These are phyloP conservation scores for Ephialtes manifestator DNA, from an alignment of 2,888 invertebrate species.

Conservation along the genomic window DNA sequence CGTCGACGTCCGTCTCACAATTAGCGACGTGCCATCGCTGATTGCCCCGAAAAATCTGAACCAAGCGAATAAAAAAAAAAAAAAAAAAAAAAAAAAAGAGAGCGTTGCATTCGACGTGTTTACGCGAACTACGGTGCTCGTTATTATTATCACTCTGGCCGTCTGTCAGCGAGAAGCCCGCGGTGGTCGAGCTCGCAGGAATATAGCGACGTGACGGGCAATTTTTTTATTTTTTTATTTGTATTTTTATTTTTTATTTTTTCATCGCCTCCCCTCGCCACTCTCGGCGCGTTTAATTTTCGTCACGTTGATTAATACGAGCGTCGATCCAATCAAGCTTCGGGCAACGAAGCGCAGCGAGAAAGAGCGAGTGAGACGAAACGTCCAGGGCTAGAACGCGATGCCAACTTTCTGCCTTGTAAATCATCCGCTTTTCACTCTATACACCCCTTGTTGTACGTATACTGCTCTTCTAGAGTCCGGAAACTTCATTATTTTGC, in stretches of 20 bases:
- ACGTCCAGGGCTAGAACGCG: neutral
- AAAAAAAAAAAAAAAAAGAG: slow-evolving; percentile 31
- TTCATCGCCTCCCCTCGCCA: slow-evolving; percentile 30
- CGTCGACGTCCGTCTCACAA: slow-evolving; percentile 61
- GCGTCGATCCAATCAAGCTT: slow-evolving; percentile 63
- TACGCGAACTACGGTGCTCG: slow-evolving; percentile 47
- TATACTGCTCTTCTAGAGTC: neutral
- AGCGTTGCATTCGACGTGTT: slow-evolving; percentile 48
- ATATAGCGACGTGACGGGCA: slow-evolving; percentile 38
- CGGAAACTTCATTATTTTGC: slow-evolving; percentile 63
- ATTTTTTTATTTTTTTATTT: slow-evolving; percentile 55
- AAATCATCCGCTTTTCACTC: slow-evolving; percentile 29
- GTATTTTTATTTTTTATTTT: slow-evolving; percentile 38
- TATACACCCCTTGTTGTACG: neutral
- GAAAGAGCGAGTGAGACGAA: slow-evolving; percentile 41
- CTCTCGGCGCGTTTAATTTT: slow-evolving; percentile 60
- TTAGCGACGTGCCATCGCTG: slow-evolving; percentile 55
- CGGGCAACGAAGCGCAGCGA: slow-evolving; percentile 34
- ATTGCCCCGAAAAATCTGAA: slow-evolving; percentile 57
- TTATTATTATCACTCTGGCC: slow-evolving; percentile 45
- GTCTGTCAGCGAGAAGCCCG: slow-evolving; percentile 35
- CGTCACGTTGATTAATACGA: slow-evolving; percentile 65
- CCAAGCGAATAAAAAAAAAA: slow-evolving; percentile 29
- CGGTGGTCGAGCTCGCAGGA: slow-evolving; percentile 9
- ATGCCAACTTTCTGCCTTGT: slow-evolving; percentile 23